phyloP scores from a whole-genome alignment of 64 coral and sea anemone species.

The Dendrophyllia cribrosa region DNA sequence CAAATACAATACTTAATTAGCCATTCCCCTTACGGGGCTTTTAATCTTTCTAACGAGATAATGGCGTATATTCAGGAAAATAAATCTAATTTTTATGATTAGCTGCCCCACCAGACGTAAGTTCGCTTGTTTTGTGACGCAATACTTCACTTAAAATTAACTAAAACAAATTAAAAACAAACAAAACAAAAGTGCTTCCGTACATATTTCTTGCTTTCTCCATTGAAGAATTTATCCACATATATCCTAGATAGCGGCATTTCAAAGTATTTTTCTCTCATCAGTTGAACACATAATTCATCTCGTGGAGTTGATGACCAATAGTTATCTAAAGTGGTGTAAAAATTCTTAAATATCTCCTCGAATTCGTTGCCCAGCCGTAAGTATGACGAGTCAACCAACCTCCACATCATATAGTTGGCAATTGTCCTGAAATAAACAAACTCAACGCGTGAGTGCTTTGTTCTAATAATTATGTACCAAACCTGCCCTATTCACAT shows the following conservation, averaged over 20 bases:
- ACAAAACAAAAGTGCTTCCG: background rate
- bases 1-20: no score
- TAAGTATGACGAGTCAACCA: slow-evolving; percentile 39
- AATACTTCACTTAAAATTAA: no score
- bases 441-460: background rate
- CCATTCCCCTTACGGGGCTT: no score
- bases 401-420: slow-evolving; percentile 68
- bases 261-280: slow-evolving; percentile 42
- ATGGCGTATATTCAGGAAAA: no score
- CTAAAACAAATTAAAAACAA: background rate
- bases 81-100: no score
- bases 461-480: no score
- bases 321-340: slow-evolving; percentile 4
- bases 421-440: slow-evolving; percentile 39
- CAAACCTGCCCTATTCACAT: no score
- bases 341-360: slow-evolving; percentile 58
- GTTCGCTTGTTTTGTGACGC: no score
- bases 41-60: no score
- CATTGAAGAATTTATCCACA: slow-evolving; percentile 62
- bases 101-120: no score
- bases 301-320: slow-evolving; percentile 17
- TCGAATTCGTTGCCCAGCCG: slow-evolving; percentile 38
- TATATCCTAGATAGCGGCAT: slow-evolving; percentile 61
- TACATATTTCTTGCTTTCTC: slow-evolving; percentile 57
- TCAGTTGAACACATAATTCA: slow-evolving; percentile 30